Percentiles rank a stretch among this genome's conserved stretches.
phyloP scores from a whole-genome alignment of 1,140 invertebrate genomes.

The Musca vetustissima region DNA sequence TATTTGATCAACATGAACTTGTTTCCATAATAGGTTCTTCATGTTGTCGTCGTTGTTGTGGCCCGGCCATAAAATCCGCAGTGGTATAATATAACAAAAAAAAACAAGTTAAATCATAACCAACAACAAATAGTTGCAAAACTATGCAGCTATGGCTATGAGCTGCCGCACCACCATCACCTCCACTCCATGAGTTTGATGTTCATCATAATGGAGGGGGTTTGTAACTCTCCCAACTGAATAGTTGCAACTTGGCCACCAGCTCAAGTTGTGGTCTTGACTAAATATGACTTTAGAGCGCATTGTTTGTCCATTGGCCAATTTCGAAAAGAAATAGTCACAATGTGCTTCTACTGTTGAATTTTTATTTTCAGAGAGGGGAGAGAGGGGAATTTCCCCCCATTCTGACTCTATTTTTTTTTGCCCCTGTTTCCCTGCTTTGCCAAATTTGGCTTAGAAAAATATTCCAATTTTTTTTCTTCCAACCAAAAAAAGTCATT shows the following conservation, averaged over 20 bases:
- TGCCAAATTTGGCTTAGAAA: conserved; percentile 16
- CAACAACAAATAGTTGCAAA: conserved; percentile 1
- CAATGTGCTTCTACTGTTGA: no score
- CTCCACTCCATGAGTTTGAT: no score
- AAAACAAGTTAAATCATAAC: conserved; percentile 19
- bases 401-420: no score
- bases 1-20: conserved; percentile 14
- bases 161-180: no score
- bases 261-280: no score
- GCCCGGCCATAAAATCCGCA: neutral
- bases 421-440: neutral
- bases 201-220: no score
- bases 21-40: conserved; percentile 19
- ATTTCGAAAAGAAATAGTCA: no score
- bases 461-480: conserved; percentile 10
- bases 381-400: no score
- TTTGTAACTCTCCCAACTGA: no score
- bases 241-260: no score
- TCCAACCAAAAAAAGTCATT: conserved; percentile 23
- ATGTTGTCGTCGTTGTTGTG: no score
- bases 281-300: conserved; percentile 4
- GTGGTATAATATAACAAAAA: no score
- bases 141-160: neutral
- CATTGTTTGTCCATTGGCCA: neutral
- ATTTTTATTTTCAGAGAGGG: neutral